Conservation (phyloP, 2,113 vertebrate genomes). For the Planiliza haematocheilus region DNA sequence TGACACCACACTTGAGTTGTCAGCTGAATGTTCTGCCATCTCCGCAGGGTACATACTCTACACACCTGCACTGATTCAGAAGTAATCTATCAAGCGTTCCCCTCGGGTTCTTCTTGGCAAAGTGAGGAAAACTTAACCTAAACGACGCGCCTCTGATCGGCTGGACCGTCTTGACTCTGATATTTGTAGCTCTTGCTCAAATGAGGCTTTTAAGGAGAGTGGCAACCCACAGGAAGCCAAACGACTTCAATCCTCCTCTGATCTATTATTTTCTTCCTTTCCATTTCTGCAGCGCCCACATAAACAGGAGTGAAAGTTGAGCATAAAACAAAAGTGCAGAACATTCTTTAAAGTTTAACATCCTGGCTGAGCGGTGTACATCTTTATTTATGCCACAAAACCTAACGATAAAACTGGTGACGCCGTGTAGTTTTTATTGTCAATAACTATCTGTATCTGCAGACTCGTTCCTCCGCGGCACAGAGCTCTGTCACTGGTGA, state of each 20-base stretch:
- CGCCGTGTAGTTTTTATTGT: not conserved
- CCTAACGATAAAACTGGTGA: not conserved
- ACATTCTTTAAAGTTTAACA: too few species aligned
- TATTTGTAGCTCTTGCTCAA: not conserved
- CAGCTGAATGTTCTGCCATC: not conserved
- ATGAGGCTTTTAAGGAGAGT: not conserved
- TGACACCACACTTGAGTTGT: slow-evolving; percentile 17
- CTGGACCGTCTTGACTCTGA: not conserved
- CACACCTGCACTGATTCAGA: not conserved
- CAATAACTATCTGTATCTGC: not conserved
- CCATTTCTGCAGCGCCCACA: too few species aligned
- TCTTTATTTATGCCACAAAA: not conserved
- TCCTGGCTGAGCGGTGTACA: not conserved
- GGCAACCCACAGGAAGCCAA: not conserved
- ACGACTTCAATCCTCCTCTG: too few species aligned
- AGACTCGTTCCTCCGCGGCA: not conserved
- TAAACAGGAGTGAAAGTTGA: too few species aligned
- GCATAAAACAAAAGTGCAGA: too few species aligned
- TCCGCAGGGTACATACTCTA: not conserved
- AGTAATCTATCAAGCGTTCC: not conserved
- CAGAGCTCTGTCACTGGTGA: not conserved
- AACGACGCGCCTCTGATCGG: not conserved
- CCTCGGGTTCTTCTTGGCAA: not conserved
- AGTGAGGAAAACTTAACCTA: slow-evolving; percentile 3
- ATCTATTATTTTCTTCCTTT: too few species aligned